These are phyloP conservation scores for Synanthedon vespiformis DNA, from an alignment of 2,888 invertebrate species.

Conservation along the genomic window DNA sequence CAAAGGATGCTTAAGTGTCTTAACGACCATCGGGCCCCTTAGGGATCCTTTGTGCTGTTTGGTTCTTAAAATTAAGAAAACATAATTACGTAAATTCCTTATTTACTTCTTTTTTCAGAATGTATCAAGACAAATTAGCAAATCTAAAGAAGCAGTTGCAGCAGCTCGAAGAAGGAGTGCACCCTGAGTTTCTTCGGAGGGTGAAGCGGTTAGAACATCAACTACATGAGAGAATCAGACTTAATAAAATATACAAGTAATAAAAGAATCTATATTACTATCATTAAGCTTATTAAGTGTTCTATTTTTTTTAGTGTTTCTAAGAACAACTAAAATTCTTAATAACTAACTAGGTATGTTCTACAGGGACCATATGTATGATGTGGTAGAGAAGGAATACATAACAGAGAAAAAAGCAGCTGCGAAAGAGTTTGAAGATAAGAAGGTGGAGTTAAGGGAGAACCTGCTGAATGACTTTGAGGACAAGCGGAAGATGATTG, in stretches of 20 bases:
- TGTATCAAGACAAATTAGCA: slow-evolving; percentile 91
- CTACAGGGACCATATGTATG: slow-evolving; percentile 81
- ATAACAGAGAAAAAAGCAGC: slow-evolving; percentile 89
- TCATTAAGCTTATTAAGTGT: too few relatives aligned
- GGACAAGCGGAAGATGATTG: slow-evolving; percentile 90
- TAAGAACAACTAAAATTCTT: too few relatives aligned
- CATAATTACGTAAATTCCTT: neutral
- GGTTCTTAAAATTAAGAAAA: too few relatives aligned
- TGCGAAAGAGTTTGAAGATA: slow-evolving; percentile 93
- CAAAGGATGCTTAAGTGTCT: neutral
- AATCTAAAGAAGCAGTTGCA: slow-evolving; percentile 90
- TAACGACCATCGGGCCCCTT: neutral
- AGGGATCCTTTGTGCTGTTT: too few relatives aligned
- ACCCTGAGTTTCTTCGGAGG: slow-evolving; percentile 87
- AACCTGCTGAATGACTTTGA: slow-evolving; percentile 91
- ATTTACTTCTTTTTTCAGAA: slow-evolving; percentile 54
- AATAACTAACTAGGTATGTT: neutral
- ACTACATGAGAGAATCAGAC: slow-evolving; percentile 81
- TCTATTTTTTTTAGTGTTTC: too few relatives aligned
- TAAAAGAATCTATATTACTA: too few relatives aligned
- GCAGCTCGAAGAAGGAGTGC: slow-evolving; percentile 86
- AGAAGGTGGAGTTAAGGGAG: slow-evolving; percentile 90
- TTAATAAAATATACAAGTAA: slow-evolving; percentile 77
- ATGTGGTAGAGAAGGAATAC: slow-evolving; percentile 90
- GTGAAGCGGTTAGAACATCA: slow-evolving; percentile 85